Evolutionary conservation across 2,888 invertebrate genomes (phyloP).

Genomic region (Pedicia rivosa): DNA sequence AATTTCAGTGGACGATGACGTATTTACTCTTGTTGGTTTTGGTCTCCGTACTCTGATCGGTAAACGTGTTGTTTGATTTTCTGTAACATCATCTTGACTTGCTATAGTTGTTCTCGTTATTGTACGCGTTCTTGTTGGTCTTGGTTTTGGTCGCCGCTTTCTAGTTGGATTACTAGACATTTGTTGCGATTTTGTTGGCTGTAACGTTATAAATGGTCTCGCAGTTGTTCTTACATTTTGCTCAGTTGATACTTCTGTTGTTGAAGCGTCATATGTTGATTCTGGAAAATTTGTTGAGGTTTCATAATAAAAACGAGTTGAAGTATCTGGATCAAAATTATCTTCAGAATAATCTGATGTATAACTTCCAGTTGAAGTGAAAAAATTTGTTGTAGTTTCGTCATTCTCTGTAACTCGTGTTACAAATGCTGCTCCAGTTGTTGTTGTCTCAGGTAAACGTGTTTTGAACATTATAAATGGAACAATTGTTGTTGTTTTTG

Average conservation of each 20-base stretch:
- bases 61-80: background rate
- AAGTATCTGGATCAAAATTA: too few species aligned
- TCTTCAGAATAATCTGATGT: too few species aligned
- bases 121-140: constrained; percentile 4
- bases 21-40: constrained; percentile 1
- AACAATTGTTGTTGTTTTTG: too few species aligned
- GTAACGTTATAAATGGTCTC: constrained; percentile 7
- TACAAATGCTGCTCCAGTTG: too few species aligned
- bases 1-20: background rate
- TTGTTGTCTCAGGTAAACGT: too few species aligned
- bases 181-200: background rate
- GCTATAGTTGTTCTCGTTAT: constrained; percentile 4
- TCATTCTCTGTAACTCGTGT: too few species aligned
- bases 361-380: too few species aligned
- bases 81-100: background rate
- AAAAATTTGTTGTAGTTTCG: too few species aligned
- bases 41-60: background rate
- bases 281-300: constrained; percentile 3
- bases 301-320: too few species aligned
- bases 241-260: background rate
- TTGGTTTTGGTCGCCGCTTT: too few species aligned
- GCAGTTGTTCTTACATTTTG: background rate
- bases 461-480: too few species aligned
- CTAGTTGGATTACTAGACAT: too few species aligned
- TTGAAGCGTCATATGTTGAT: constrained; percentile 9